phyloP scores from a whole-genome alignment of 2,113 vertebrate species.

The Pterocles orientalis region DNA sequence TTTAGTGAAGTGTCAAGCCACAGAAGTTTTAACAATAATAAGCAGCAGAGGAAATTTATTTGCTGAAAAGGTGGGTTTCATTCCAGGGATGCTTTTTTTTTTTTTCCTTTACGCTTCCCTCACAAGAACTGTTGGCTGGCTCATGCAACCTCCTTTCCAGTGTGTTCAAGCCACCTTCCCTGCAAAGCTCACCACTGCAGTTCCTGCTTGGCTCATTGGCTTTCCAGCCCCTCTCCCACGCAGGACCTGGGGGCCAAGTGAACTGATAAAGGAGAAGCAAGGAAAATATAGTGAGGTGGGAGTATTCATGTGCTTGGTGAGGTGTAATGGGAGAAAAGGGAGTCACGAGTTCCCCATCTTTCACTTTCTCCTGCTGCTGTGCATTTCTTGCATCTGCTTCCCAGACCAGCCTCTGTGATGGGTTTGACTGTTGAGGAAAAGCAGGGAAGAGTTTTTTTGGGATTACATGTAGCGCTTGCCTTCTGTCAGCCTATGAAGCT shows the following conservation, averaged over 20 bases:
- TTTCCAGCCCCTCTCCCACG: background rate
- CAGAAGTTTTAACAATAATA: slow-evolving; percentile 48
- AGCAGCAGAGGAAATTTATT: slow-evolving; percentile 21
- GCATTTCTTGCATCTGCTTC: background rate
- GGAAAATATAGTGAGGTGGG: background rate
- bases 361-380: background rate
- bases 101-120: background rate
- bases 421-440: background rate
- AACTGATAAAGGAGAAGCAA: background rate
- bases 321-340: background rate
- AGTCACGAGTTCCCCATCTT: background rate
- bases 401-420: background rate
- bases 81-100: background rate
- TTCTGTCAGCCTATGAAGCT: background rate
- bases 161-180: background rate
- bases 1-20: slow-evolving; percentile 53
- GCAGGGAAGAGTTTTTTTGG: background rate
- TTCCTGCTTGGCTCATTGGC: background rate
- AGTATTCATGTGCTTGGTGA: background rate
- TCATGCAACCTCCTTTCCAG: background rate
- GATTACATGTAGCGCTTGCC: background rate
- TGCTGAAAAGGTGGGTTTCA: background rate
- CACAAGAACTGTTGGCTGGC: background rate
- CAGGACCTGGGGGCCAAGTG: background rate
- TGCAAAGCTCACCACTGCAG: background rate